These are phyloP conservation scores for Rachycentron canadum DNA, from an alignment of 2,797 vertebrate genomes.

Conservation along the genomic window DNA sequence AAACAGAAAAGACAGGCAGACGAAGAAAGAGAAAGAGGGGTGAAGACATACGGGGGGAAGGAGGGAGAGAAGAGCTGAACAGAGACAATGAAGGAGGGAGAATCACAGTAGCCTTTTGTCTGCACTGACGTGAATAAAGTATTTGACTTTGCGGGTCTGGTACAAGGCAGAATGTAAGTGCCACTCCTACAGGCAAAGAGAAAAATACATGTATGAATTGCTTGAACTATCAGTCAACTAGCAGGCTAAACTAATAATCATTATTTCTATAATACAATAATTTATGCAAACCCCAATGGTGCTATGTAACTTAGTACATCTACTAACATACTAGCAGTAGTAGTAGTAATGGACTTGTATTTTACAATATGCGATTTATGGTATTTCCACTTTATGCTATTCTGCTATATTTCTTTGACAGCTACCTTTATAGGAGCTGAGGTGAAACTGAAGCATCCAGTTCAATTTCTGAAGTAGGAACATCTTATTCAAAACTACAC, in stretches of 20 bases:
- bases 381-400: not conserved
- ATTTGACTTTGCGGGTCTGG: conserved; percentile 44
- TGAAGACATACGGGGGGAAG: conserved; percentile 14
- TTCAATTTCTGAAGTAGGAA: too few species aligned
- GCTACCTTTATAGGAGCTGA: too few species aligned
- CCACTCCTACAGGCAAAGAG: not conserved
- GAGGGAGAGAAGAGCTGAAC: conserved; percentile 35
- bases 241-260: conserved; percentile 30
- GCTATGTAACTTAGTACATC: not conserved
- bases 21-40: not conserved
- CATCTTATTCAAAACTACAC: too few species aligned
- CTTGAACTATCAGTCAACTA: conserved; percentile 26
- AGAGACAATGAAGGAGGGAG: conserved; percentile 45
- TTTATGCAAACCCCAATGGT: not conserved
- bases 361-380: not conserved
- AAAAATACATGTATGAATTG: conserved; percentile 16
- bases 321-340: too few species aligned
- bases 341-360: not conserved
- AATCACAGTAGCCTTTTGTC: conserved; percentile 51
- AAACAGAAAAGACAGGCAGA: conserved; percentile 46
- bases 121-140: conserved; percentile 26
- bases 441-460: too few species aligned
- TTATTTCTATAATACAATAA: too few species aligned
- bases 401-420: too few species aligned
- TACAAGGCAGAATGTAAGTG: conserved; percentile 6